Percentiles rank a stretch among this genome's conserved stretches.
phyloP scores from a whole-genome alignment of 2,113 vertebrate genomes.

The Corvus hawaiiensis region DNA sequence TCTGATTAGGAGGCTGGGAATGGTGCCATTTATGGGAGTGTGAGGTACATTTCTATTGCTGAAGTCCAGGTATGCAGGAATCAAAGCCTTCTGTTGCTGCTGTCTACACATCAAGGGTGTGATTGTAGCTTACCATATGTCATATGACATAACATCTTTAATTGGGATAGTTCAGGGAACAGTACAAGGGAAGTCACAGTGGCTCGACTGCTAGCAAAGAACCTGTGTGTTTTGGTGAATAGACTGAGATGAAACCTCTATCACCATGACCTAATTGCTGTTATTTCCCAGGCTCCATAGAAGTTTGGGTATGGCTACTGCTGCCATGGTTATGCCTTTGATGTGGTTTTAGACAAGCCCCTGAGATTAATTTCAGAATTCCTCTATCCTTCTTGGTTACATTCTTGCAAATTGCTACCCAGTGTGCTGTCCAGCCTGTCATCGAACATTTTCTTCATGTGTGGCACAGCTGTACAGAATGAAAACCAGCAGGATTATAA shows the following conservation, averaged over 20 bases:
- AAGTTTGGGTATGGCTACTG: neutral
- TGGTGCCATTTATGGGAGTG: neutral
- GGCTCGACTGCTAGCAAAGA: neutral
- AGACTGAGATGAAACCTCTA: neutral
- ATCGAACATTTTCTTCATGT: neutral
- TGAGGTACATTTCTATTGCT: neutral
- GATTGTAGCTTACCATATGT: neutral
- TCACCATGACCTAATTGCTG: neutral
- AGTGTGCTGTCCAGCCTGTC: neutral
- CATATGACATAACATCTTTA: neutral
- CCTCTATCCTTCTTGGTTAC: neutral
- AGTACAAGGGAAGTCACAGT: neutral
- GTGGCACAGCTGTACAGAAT: neutral
- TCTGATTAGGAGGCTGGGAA: neutral
- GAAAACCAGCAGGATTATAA: neutral
- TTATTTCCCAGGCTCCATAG: neutral
- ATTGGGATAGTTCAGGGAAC: neutral
- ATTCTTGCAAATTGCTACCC: neutral
- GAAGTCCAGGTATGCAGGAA: neutral
- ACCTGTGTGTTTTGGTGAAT: neutral
- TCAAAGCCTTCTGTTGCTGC: neutral
- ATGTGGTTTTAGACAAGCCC: neutral
- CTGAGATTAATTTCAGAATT: neutral
- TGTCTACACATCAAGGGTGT: neutral
- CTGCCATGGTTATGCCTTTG: neutral